phyloP scores from a whole-genome alignment of 1,140 invertebrate genomes.

The Gonatopus flavifemur region DNA sequence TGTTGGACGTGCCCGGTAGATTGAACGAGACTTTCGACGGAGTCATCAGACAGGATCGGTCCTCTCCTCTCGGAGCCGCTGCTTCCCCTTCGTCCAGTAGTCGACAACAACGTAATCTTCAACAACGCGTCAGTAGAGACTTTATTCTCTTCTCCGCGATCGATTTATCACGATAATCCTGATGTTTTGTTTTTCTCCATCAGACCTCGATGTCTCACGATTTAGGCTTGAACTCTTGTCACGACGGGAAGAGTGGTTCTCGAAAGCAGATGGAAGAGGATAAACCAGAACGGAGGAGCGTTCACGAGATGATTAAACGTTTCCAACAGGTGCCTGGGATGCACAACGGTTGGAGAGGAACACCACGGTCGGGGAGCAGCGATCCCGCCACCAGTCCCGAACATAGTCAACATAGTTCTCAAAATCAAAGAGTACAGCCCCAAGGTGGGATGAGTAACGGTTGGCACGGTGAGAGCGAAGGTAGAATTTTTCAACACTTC shows the following conservation, averaged over 20 bases:
- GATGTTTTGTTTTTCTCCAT: constrained; percentile 4
- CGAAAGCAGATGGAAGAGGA: constrained; percentile 31
- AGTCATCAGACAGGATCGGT: constrained; percentile 34
- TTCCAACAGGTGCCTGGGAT: constrained; percentile 48
- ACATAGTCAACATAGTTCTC: constrained; percentile 32
- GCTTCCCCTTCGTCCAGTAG: constrained; percentile 32
- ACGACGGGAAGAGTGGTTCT: constrained; percentile 20
- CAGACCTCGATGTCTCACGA: constrained; percentile 31
- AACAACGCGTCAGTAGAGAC: constrained; percentile 27
- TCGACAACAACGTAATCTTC: constrained; percentile 32
- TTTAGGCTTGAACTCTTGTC: constrained; percentile 21
- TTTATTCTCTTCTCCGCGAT: not conserved
- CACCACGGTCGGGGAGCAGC: constrained; percentile 31
- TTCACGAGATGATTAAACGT: constrained; percentile 50
- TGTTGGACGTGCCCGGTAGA: constrained; percentile 32
- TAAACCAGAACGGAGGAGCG: constrained; percentile 36
- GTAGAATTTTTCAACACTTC: not conserved
- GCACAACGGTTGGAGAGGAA: constrained; percentile 38
- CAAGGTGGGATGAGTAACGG: constrained; percentile 34
- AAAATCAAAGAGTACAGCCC: constrained; percentile 37
- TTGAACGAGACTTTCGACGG: constrained; percentile 47
- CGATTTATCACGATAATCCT: not conserved
- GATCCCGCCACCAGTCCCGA: constrained; percentile 37
- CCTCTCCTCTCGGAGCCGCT: constrained; percentile 31
- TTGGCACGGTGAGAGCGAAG: constrained; percentile 34